Conservation (phyloP, 2,888 invertebrate genomes). For the Zonitis immaculata region DNA sequence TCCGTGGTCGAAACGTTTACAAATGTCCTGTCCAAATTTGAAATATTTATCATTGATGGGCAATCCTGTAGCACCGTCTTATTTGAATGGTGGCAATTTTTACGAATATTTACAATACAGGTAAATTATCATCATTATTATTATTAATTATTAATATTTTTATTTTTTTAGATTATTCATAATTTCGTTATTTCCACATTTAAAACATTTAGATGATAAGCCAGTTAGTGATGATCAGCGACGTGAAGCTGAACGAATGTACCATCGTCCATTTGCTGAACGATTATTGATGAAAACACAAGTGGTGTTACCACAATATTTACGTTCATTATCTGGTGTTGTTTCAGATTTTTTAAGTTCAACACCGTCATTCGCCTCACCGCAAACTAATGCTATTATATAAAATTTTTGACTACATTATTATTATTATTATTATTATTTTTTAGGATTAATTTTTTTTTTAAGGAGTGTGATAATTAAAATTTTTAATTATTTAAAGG, state of each 20-base stretch:
- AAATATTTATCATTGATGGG: slow-evolving; percentile 79
- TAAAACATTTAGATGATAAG: slow-evolving; percentile 68
- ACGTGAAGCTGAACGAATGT: slow-evolving; percentile 58
- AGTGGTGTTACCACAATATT: slow-evolving; percentile 32
- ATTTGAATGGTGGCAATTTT: slow-evolving; percentile 69
- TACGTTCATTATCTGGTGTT: slow-evolving; percentile 35
- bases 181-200: slow-evolving; percentile 64
- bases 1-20: slow-evolving; percentile 68
- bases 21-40: slow-evolving; percentile 67
- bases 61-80: slow-evolving; percentile 75
- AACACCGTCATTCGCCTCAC: slow-evolving; percentile 21
- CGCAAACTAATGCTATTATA: slow-evolving; percentile 29
- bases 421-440: not conserved
- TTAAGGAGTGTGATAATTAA: too few species aligned
- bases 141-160: not conserved
- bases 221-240: slow-evolving; percentile 63
- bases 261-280: slow-evolving; percentile 58
- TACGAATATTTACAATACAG: slow-evolving; percentile 74
- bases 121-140: slow-evolving; percentile 47
- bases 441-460: too few species aligned
- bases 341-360: slow-evolving; percentile 30
- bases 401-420: slow-evolving; percentile 13
- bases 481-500: not conserved
- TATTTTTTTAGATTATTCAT: slow-evolving; percentile 59
- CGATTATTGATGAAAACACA: slow-evolving; percentile 44